Evolutionary conservation across 2,888 invertebrate species (phyloP), one percentile per base, ranked within the genome.

Genomic region (Phengaris arion): DNA sequence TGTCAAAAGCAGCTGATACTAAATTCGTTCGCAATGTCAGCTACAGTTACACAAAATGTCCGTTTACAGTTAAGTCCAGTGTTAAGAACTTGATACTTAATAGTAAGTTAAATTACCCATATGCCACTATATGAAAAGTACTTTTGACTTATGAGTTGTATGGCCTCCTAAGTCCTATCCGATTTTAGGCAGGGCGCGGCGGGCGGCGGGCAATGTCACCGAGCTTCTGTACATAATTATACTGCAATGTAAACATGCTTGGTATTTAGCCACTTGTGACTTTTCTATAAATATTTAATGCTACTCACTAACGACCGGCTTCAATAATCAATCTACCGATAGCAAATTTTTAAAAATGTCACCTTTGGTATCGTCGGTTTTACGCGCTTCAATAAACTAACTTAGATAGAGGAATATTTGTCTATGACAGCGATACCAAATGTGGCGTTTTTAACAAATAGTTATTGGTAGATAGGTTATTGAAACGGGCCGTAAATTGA

Each of bases 111-210:
- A 59, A 59, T 59, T 64, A 48, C 48, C 12, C 35, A 13, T 10
- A 15, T 45, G 12, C 35, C 35, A 9, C 64, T 0, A 35, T 12
- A 59, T 57, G 35, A 12, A 35, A 64, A 64, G 64, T 64, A 64
- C 45, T 64, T 64, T 4, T 64, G 35, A 64, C 45, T 64, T 64
- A 2, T 64, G 64, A 64, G 64, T 6, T 35, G 59, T 6, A 64
- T 64, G 64, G 35, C 64, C 64, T 64, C 35, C 64, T 64, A 45
- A 64, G n/a, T n/a, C n/a, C n/a, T n/a, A n/a, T n/a, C 64, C 64
- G 35, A 64, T 35, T 64, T 64, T 35, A 64, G 64, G 35, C 64
- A 64, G 64, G 64, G 64, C 35, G 59, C 59, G 64, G 64, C 64
- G 22, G 9, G 59, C 59, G 64, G 64, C 64, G 22, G 9, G 6